Conservation (phyloP, 2,888 invertebrate genomes). For the Campoplex capitator region DNA sequence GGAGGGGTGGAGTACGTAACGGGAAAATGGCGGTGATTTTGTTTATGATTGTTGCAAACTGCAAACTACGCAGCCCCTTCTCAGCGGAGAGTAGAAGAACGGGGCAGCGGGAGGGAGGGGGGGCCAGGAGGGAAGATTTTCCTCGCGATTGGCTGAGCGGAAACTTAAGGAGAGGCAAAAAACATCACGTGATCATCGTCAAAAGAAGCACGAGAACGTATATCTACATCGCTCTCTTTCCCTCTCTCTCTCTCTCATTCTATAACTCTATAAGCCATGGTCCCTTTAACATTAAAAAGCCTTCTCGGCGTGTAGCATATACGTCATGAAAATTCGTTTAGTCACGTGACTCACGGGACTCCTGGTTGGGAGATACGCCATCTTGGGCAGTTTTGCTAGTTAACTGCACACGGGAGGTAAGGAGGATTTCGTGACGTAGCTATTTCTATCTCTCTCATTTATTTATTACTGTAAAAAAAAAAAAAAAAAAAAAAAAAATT, state of each 20-base stretch:
- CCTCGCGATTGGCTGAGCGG: slow-evolving; percentile 48
- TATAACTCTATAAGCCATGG: slow-evolving; percentile 63
- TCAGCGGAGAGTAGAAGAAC: background rate
- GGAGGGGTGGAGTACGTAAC: slow-evolving; percentile 7
- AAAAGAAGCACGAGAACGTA: slow-evolving; percentile 51
- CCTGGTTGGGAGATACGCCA: slow-evolving; percentile 72
- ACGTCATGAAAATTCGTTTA: slow-evolving; percentile 79
- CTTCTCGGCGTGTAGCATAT: slow-evolving; percentile 62
- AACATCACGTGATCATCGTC: slow-evolving; percentile 62
- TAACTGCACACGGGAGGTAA: slow-evolving; percentile 75
- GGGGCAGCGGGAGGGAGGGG: background rate
- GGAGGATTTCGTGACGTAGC: slow-evolving; percentile 80
- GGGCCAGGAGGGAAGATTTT: slow-evolving; percentile 17
- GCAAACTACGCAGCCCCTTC: slow-evolving; percentile 35
- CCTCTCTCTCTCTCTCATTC: slow-evolving; percentile 37
- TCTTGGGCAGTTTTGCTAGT: slow-evolving; percentile 81
- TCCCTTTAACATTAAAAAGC: slow-evolving; percentile 78
- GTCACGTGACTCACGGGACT: slow-evolving; percentile 78
- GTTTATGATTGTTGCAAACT: slow-evolving; percentile 59
- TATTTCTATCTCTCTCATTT: background rate
- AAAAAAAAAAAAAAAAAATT: no score
- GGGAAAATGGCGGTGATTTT: slow-evolving; percentile 25
- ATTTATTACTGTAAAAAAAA: slow-evolving; percentile 54
- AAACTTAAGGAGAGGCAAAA: slow-evolving; percentile 53
- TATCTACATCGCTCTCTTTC: background rate